Base-by-base conservation (phyloP, 2,888 invertebrate species). In the Ethmia dodecea region DNA sequence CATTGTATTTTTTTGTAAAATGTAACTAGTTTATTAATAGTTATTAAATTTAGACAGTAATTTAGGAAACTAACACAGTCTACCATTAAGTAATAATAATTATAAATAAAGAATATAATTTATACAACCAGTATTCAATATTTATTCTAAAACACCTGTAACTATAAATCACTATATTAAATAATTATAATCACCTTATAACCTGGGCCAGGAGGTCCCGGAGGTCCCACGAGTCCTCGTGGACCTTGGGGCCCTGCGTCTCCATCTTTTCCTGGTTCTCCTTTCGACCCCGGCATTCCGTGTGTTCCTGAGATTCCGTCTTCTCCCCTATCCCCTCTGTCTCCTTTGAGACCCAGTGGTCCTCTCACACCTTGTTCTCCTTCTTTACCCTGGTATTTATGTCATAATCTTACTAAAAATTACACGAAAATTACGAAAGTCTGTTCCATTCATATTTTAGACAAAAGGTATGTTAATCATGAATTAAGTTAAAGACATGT, bases 251-350 rank as follows among this genome's bases (percentile, higher is more conserved):
- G 52, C n/a, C 92, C 94, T 11, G 78, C 50, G 0, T 64, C 59
- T 15, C 94, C 94, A 47, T 91, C 87, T 42, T 68, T 76, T 12
- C 94, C 94, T 0, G 91, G 87, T 49, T 94, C 93, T 42, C 94
- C 94, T 62, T 92, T 89, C 9, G 60, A 45, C 3, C 94, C 94
- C 34, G 89, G 81, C 3, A 89, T 64, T 6, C 80, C 80, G 31
- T 69, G 60, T 6, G 10, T 50, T 1, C 80, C 79, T 5, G 59
- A 55, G 9, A 12, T 38, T 0, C 96, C 96, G 45, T 91, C 91
- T 13, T 88, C 79, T 29, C 95, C 95, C 43, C 90, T 86, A 70
- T 94, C 69, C 15, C 87, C 87, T 38, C 74, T 84, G 9, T 88
- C 86, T 40, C 91, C 91, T 52, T 75, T 84, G 2, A 64, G 58